Percentiles rank a stretch among this genome's conserved stretches.
Evolutionary conservation across 2,113 vertebrate species (phyloP).

Genomic region (Potamarius usumacintae): DNA sequence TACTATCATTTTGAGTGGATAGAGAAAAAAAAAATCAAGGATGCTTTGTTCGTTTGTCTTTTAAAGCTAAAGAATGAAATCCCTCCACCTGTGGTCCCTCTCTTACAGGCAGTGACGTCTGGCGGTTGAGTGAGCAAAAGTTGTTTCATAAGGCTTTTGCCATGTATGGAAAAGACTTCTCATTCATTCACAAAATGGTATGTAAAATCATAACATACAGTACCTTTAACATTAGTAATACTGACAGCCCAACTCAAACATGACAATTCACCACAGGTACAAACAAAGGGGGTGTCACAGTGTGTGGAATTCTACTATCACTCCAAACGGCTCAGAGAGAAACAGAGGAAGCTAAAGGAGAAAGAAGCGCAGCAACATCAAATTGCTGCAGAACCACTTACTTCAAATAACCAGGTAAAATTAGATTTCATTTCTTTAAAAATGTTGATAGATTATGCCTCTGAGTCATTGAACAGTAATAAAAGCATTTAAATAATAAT

Average conservation of each 20-base stretch:
- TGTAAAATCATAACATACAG: not conserved
- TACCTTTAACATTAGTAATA: not conserved
- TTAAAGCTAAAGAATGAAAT: not conserved
- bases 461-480: not conserved
- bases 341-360: constrained; percentile 65
- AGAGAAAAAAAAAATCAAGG: not conserved
- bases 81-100: not conserved
- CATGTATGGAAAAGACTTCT: constrained; percentile 73
- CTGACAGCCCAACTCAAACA: not conserved
- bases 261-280: constrained; percentile 62
- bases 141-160: constrained; percentile 66
- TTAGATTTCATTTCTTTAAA: not conserved
- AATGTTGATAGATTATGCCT: not conserved
- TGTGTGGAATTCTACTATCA: constrained; percentile 81
- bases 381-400: constrained; percentile 55
- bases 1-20: not conserved
- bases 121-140: constrained; percentile 69
- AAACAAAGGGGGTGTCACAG: constrained; percentile 67
- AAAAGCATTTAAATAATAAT: not conserved
- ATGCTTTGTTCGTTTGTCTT: not conserved
- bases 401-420: constrained; percentile 38
- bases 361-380: constrained; percentile 55
- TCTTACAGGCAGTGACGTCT: constrained; percentile 69
- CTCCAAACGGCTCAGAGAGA: constrained; percentile 69
- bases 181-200: constrained; percentile 74